Evolutionary conservation across 2,797 vertebrate species (phyloP).

Genomic region (Silurus lanzhouensis): DNA sequence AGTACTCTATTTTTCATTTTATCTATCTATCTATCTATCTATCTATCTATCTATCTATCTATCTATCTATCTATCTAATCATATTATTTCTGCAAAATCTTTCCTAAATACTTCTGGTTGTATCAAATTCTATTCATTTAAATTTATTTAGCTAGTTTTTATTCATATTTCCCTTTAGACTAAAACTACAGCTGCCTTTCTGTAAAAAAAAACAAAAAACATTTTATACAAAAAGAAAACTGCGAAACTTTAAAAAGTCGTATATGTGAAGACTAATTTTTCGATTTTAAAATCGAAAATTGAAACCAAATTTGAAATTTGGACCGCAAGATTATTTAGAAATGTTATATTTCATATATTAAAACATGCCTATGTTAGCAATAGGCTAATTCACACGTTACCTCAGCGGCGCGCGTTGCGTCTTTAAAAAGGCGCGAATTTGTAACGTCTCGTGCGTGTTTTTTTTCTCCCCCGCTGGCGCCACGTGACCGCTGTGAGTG

Average conservation of each 20-base stretch:
- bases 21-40: no score
- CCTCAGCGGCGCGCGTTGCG: constrained; percentile 27
- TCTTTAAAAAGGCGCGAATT: constrained; percentile 41
- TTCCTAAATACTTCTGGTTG: neutral
- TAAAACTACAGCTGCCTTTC: neutral
- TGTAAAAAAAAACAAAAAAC: neutral
- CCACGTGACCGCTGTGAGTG: constrained; percentile 30
- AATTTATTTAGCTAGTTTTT: neutral
- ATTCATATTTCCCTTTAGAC: neutral
- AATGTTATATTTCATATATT: no score
- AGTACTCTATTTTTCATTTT: no score
- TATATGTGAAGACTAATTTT: neutral
- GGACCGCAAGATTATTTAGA: neutral
- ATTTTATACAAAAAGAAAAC: neutral
- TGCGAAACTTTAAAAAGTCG: neutral
- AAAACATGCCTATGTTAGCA: neutral
- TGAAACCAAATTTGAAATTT: neutral
- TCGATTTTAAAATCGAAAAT: neutral
- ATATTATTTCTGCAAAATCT: neutral
- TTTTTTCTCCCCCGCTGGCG: neutral
- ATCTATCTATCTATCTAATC: no score
- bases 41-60: no score
- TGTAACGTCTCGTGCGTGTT: constrained; percentile 24
- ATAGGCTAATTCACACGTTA: constrained; percentile 20
- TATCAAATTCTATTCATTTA: neutral